Percentiles rank a stretch among this genome's conserved stretches.
Evolutionary conservation across 1,140 invertebrate genomes (phyloP).

Genomic region (Bactericera cockerelli): DNA sequence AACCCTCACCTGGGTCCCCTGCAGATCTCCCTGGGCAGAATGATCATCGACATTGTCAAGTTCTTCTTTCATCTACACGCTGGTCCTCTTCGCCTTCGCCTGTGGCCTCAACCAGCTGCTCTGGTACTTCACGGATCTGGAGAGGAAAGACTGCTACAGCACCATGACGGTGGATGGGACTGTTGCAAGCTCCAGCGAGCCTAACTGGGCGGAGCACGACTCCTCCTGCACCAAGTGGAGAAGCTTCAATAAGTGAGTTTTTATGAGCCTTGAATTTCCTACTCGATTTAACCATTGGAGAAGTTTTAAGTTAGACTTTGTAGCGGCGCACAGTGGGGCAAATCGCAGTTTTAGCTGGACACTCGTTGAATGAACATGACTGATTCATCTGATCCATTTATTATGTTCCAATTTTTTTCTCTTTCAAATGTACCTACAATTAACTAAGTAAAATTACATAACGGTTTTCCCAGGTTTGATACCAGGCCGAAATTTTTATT

Average conservation of each 20-base stretch:
- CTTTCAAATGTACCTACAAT: too few species aligned
- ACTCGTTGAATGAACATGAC: too few species aligned
- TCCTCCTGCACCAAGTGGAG: conserved; percentile 66
- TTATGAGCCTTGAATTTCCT: too few species aligned
- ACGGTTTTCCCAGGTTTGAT: too few species aligned
- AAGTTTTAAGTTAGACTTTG: too few species aligned
- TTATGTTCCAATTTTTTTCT: too few species aligned
- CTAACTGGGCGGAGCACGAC: conserved; percentile 45
- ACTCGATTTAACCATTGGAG: too few species aligned
- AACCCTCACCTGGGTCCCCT: conserved; percentile 79
- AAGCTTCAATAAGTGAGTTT: conserved; percentile 39
- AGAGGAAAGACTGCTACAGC: conserved; percentile 55
- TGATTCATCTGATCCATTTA: too few species aligned
- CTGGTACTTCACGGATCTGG: conserved; percentile 77
- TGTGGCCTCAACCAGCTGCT: conserved; percentile 75
- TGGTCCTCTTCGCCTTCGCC: conserved; percentile 70
- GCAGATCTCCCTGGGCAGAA: conserved; percentile 64
- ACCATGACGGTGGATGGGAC: neutral
- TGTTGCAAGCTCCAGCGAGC: conserved; percentile 34
- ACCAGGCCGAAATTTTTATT: too few species aligned
- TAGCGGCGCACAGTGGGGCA: too few species aligned
- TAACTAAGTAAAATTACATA: too few species aligned
- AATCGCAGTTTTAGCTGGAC: too few species aligned
- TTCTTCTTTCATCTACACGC: conserved; percentile 73
- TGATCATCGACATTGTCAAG: conserved; percentile 77